Base-by-base conservation (phyloP, 2,888 invertebrate genomes). In the Noctua fimbriata region DNA sequence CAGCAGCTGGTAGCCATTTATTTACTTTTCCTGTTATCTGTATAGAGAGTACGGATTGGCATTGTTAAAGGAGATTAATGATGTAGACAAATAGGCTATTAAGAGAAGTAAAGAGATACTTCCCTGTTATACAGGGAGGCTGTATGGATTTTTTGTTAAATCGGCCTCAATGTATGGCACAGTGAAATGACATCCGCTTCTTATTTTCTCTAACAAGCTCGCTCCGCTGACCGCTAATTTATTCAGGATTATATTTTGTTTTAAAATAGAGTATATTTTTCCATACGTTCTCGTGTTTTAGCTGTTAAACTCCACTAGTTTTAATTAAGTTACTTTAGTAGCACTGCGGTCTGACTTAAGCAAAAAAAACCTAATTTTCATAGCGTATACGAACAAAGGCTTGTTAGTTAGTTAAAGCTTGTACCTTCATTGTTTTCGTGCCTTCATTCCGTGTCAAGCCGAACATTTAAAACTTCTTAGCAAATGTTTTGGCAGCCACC, bases 51-150 rank as follows among this genome's bases (percentile, higher is more conserved):
- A 63, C 49, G 58, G 63, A 87, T 79, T 83, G 73, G 58, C 72
- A 84, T 84, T 79, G 85, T 73, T 84, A 79, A 79, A 44, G 47
- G 73, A 79, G 84, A 84, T 84, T 84, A 87, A 87, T 84, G 85
- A 73, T 81, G 82, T 81, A 88, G 69, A 85, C 81, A 76, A 88
- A 85, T 85, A 85, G 88, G 58, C 73, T 85, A 88, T 87, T 85
- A 74, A 72, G 73, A 87, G 71, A 66, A 85, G 73, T 65, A 76
- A 71, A 36, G 47, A 65, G 71, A 74, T 69, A 73, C 69, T 72
- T 52, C 58, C n/a, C 36, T 52, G 79, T 32, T 74, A 16, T 58
- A 36, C 44, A 14, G 52, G 58, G 65, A 84, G 73, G 32, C 79
- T 69, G 79, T 69, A 74, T 84, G 60, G 65, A 72, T 72, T 77